phyloP scores from a whole-genome alignment of 2,888 invertebrate species.

The Chirona hameri region DNA sequence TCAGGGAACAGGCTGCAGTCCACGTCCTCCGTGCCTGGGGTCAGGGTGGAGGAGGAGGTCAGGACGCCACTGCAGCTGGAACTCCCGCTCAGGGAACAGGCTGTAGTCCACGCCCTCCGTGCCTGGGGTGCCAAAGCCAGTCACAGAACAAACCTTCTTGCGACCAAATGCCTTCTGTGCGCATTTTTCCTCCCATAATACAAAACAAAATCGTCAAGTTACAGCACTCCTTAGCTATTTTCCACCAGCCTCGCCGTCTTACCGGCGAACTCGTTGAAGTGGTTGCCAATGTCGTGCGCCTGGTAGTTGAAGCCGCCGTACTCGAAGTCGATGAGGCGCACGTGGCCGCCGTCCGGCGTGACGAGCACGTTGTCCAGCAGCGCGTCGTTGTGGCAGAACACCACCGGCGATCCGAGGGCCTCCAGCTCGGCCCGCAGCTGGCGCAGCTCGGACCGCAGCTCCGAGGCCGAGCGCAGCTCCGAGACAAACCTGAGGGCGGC shows the following conservation, averaged over 20 bases:
- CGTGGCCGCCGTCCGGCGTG: constrained; percentile 59
- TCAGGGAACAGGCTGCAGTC: too few species aligned
- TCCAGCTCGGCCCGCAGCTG: constrained; percentile 63
- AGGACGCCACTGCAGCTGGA: too few species aligned
- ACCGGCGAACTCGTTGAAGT: constrained; percentile 97
- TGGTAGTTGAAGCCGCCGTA: constrained; percentile 92
- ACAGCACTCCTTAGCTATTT: too few species aligned
- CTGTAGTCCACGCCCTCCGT: too few species aligned
- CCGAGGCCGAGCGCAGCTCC: constrained; percentile 45
- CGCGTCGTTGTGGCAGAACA: constrained; percentile 96
- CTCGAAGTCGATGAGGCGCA: constrained; percentile 96
- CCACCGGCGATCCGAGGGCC: constrained; percentile 62
- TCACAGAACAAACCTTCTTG: too few species aligned
- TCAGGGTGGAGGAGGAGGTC: too few species aligned
- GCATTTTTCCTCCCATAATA: too few species aligned
- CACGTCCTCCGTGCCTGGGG: too few species aligned
- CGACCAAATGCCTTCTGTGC: too few species aligned
- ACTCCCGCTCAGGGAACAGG: too few species aligned
- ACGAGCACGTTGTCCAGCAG: constrained; percentile 90
- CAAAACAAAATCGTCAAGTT: too few species aligned
- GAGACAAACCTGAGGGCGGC: background rate
- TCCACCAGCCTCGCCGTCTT: constrained; percentile 37
- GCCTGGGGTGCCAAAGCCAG: too few species aligned
- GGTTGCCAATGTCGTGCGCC: constrained; percentile 94
- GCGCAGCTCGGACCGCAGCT: constrained; percentile 66